These are phyloP conservation scores for Antheraea mylitta DNA, from an alignment of 1,140 invertebrate species.

Conservation along the genomic window DNA sequence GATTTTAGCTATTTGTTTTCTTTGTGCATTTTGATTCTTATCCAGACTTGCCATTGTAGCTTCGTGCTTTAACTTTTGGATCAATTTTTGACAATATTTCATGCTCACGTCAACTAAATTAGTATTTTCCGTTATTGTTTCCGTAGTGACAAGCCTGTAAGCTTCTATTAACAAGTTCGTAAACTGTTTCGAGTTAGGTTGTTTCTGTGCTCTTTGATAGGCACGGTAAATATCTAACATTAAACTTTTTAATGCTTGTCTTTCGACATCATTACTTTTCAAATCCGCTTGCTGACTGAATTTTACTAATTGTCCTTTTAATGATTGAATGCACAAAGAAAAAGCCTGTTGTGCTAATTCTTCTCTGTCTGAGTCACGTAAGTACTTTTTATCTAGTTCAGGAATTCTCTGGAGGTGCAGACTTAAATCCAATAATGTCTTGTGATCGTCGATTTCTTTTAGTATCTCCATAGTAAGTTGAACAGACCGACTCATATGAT, in stretches of 20 bases:
- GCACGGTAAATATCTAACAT: constrained; percentile 82
- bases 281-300: constrained; percentile 70
- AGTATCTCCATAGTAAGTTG: constrained; percentile 90
- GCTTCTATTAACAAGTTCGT: constrained; percentile 81
- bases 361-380: constrained; percentile 88
- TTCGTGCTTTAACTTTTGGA: constrained; percentile 57
- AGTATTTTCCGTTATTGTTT: constrained; percentile 53
- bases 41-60: constrained; percentile 46
- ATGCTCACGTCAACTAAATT: constrained; percentile 70
- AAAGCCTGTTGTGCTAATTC: constrained; percentile 88
- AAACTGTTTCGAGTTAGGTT: constrained; percentile 80
- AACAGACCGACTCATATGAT: constrained; percentile 93
- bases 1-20: constrained; percentile 51
- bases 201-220: constrained; percentile 82
- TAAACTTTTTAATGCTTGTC: constrained; percentile 70
- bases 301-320: constrained; percentile 73
- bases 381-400: constrained; percentile 91
- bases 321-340: constrained; percentile 82
- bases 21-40: constrained; percentile 52
- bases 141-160: constrained; percentile 76
- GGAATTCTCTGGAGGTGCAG: constrained; percentile 89
- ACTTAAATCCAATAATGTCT: constrained; percentile 89
- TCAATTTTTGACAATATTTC: constrained; percentile 65
- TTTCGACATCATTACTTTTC: constrained; percentile 65
- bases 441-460: constrained; percentile 88